A percentile compares a stretch with the other conserved stretches of the same genome.
These are phyloP conservation scores for Nestor notabilis DNA, from an alignment of 2,113 vertebrate species.

Conservation along the genomic window DNA sequence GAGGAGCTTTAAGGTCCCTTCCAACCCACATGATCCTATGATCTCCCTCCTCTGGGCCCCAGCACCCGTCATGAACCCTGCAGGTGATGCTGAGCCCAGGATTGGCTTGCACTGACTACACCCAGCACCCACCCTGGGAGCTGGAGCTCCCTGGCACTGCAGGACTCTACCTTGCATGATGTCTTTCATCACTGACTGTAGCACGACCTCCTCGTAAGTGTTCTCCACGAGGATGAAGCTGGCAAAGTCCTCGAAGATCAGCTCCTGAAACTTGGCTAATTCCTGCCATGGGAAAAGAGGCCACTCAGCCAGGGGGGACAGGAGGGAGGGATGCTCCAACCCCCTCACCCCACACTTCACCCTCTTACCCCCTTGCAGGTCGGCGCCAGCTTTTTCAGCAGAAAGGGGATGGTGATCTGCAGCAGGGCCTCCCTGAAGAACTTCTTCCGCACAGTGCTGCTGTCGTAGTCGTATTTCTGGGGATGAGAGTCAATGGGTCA, in stretches of 20 bases:
- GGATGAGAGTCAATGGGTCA: not conserved
- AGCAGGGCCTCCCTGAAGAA: conserved; percentile 97
- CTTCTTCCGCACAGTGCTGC: conserved; percentile 92
- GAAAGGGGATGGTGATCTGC: conserved; percentile 94
- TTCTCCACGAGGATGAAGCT: conserved; percentile 92
- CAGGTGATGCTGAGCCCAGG: not conserved
- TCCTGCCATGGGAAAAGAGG: conserved; percentile 71
- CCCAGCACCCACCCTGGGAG: not conserved
- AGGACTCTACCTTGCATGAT: conserved; percentile 89
- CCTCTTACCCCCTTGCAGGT: conserved; percentile 82
- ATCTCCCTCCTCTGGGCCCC: not conserved
- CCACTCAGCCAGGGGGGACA: not conserved
- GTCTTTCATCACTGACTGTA: conserved; percentile 94
- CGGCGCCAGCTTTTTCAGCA: conserved; percentile 90
- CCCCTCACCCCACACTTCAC: fast-evolving
- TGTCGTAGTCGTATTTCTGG: conserved; percentile 96
- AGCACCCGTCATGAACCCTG: fast-evolving
- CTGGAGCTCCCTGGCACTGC: fast-evolving
- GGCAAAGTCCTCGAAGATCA: conserved; percentile 95
- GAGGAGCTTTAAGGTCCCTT: too few species aligned
- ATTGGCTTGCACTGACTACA: not conserved
- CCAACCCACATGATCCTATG: not conserved
- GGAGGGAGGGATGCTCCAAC: not conserved
- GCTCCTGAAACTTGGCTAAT: conserved; percentile 88
- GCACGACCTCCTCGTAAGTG: conserved; percentile 91